Percentiles rank a stretch among this genome's conserved stretches.
Evolutionary conservation across 2,888 invertebrate species (phyloP).

Genomic region (Tyria jacobaeae): DNA sequence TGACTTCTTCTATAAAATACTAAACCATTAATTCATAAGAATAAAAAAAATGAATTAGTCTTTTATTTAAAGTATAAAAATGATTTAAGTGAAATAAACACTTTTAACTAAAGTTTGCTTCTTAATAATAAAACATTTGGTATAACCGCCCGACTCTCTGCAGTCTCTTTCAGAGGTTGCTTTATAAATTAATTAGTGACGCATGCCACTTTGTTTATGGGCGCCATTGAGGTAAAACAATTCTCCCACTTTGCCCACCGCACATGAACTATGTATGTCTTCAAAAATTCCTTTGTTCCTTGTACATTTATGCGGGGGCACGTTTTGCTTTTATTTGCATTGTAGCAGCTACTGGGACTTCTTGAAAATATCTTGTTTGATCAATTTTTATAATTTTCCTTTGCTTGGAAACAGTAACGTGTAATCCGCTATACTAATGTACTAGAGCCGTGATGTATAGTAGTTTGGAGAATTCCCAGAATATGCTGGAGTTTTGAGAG

Average conservation of each 20-base stretch:
- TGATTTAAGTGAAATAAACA: background rate
- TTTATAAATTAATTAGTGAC: constrained; percentile 57
- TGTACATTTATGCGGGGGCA: constrained; percentile 11
- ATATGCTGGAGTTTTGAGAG: no score
- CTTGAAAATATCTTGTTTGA: background rate
- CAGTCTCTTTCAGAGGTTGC: constrained; percentile 28
- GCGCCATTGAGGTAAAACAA: constrained; percentile 62
- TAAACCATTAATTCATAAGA: no score
- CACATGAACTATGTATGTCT: constrained; percentile 42
- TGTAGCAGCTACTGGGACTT: background rate
- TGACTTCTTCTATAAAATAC: no score
- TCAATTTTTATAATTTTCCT: no score
- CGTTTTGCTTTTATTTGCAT: background rate
- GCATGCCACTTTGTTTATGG: constrained; percentile 55
- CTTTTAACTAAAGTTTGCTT: background rate
- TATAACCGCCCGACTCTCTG: constrained; percentile 4
- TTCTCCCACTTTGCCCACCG: constrained; percentile 51
- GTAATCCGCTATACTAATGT: no score
- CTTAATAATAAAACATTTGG: constrained; percentile 15
- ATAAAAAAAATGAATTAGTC: no score
- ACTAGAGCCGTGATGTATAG: no score
- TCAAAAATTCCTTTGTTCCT: constrained; percentile 28
- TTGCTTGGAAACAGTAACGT: no score
- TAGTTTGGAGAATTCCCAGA: no score
- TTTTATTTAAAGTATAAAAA: no score